Base-by-base conservation (phyloP, 2,888 invertebrate species). In the Lepetodrilus schrolli region DNA sequence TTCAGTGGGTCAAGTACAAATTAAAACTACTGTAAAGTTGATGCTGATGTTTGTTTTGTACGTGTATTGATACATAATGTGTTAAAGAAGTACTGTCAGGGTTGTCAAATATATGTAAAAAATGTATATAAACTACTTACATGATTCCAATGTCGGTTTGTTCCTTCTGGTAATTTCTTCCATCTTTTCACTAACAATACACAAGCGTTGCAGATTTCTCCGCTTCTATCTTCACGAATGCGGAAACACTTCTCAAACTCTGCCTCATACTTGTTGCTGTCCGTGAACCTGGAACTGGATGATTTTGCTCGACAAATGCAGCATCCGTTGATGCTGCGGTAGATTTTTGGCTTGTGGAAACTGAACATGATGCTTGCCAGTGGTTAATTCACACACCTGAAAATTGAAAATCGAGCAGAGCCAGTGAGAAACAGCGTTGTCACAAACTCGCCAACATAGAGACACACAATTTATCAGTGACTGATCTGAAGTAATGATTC, bases 221-320 rank as follows among this genome's bases (percentile, higher is more conserved):
- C 95, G 75, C 94, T 93, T 34, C 96, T 92, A 49, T 93, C 93
- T 81, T 94, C 94, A 36, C 93, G 92, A 73, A 95, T 92, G 88
- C 84, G 77, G 90, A 96, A 96, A 89, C 95, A 96, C 85, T 94
- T 93, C 85, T 94, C 92, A 88, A 95, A 95, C 88, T 95, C 95
- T 80, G 93, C 93, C 88, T 95, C 95, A 88, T 95, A 96, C 86
- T 95, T 95, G 82, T 94, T 94, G 80, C 95, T 95, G 88, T 95
- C 95, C 1, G 95, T 95, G 90, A 96, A 96, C 80, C 95, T 92
- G 37, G 95, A 95, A 91, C 95, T 95, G 83, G 84, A 92, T 30
- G 95, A 95, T 91, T 96, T 96, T 51, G 95, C 95, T 90, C 95
- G 94, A 90, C 95, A 96, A 85, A 96, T 96, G 91, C 95, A 96